phyloP scores from a whole-genome alignment of 2,797 vertebrate genomes.

The Enteromius afrohamiltoni region DNA sequence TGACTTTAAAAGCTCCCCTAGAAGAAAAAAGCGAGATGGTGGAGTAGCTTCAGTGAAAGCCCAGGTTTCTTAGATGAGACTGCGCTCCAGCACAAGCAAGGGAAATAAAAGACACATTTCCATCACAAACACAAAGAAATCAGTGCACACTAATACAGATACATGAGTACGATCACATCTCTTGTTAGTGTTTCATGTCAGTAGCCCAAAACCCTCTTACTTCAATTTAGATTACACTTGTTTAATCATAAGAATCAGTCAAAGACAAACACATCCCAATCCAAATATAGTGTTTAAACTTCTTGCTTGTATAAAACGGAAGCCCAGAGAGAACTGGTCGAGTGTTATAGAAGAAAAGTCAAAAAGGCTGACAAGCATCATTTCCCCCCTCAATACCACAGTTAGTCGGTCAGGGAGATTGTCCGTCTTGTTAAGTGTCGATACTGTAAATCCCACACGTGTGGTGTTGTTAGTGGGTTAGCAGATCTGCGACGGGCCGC shows the following conservation, averaged over 20 bases:
- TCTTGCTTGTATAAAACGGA: constrained; percentile 20
- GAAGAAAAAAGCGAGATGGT: neutral
- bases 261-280: constrained; percentile 15
- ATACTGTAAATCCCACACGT: constrained; percentile 13
- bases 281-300: constrained; percentile 32
- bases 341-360: constrained; percentile 13
- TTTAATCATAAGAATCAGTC: constrained; percentile 3
- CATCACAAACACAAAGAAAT: constrained; percentile 22
- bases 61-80: neutral
- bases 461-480: constrained; percentile 31
- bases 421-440: constrained; percentile 7
- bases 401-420: constrained; percentile 41
- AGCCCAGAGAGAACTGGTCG: constrained; percentile 1
- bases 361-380: constrained; percentile 22
- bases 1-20: neutral
- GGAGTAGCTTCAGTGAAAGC: constrained; percentile 4
- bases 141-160: constrained; percentile 42
- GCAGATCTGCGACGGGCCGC: constrained; percentile 6
- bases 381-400: constrained; percentile 24
- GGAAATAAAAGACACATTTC: constrained; percentile 17
- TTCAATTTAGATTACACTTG: constrained; percentile 11
- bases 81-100: constrained; percentile 1
- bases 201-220: constrained; percentile 32
- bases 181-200: constrained; percentile 34
- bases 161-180: neutral